Percentiles rank a stretch among this genome's conserved stretches.
phyloP scores from a whole-genome alignment of 2,888 invertebrate species.

The Chrysomela aeneicollis region DNA sequence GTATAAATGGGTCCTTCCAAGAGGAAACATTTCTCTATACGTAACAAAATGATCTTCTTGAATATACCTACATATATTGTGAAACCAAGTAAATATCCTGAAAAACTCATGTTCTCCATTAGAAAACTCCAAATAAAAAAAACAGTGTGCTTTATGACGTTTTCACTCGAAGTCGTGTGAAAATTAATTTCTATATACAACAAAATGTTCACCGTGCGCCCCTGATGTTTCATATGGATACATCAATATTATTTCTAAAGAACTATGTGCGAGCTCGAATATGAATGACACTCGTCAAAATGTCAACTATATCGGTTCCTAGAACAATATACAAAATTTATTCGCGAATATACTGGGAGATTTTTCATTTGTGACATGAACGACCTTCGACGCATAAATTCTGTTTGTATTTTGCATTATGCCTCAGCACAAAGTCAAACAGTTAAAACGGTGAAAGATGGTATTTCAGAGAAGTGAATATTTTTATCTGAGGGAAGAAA shows the following conservation, averaged over 20 bases:
- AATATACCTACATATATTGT: too few species aligned
- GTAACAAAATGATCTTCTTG: too few species aligned
- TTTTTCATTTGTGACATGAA: slow-evolving; percentile 34
- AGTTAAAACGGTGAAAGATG: slow-evolving; percentile 14
- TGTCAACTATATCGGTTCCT: slow-evolving; percentile 27
- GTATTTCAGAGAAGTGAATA: not conserved
- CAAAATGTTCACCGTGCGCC: not conserved
- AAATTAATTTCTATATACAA: too few species aligned
- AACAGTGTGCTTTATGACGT: too few species aligned
- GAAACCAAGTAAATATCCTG: too few species aligned
- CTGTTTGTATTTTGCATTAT: slow-evolving; percentile 28
- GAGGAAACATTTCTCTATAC: too few species aligned
- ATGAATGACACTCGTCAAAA: slow-evolving; percentile 35
- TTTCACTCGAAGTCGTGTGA: too few species aligned
- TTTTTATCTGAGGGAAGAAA: too few species aligned
- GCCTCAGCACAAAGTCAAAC: too few species aligned
- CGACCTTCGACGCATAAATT: slow-evolving; percentile 31
- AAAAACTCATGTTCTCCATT: too few species aligned
- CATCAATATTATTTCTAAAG: slow-evolving; percentile 21
- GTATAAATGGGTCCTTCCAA: too few species aligned
- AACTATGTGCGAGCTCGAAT: slow-evolving; percentile 22
- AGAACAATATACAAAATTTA: slow-evolving; percentile 37
- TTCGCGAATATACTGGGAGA: slow-evolving; percentile 36
- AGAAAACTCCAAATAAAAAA: too few species aligned
- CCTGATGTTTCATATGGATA: not conserved